phyloP scores from a whole-genome alignment of 2,113 vertebrate genomes.

The Orthonyx spaldingii region DNA sequence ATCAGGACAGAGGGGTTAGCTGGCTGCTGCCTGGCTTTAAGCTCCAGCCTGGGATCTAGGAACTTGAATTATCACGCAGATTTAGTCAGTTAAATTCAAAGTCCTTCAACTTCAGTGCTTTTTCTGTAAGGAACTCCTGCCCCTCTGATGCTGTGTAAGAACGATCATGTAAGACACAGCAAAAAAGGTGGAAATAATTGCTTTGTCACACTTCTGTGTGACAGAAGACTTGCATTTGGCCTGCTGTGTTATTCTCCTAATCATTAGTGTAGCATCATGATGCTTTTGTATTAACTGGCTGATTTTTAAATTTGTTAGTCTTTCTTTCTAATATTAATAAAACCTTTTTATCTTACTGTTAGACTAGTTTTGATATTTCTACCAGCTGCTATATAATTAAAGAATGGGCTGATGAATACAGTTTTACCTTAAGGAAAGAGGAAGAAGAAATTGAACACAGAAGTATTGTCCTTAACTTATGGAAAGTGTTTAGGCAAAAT shows the following conservation, averaged over 20 bases:
- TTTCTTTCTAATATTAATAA: constrained; percentile 19
- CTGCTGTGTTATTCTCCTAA: background rate
- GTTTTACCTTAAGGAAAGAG: background rate
- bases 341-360: background rate
- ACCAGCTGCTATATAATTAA: background rate
- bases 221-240: background rate
- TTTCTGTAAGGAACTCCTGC: background rate
- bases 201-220: background rate
- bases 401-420: background rate
- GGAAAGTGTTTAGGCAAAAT: background rate
- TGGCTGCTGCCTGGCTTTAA: background rate
- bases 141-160: background rate
- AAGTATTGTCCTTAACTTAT: background rate
- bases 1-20: background rate
- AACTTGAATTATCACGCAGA: background rate
- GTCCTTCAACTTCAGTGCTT: background rate
- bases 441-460: background rate
- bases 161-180: background rate
- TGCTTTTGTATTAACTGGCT: background rate
- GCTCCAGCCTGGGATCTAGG: background rate
- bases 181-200: background rate
- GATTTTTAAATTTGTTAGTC: background rate
- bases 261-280: background rate
- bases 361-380: background rate
- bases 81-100: background rate